phyloP scores from a whole-genome alignment of 2,888 invertebrate species.

The Agrochola macilenta region DNA sequence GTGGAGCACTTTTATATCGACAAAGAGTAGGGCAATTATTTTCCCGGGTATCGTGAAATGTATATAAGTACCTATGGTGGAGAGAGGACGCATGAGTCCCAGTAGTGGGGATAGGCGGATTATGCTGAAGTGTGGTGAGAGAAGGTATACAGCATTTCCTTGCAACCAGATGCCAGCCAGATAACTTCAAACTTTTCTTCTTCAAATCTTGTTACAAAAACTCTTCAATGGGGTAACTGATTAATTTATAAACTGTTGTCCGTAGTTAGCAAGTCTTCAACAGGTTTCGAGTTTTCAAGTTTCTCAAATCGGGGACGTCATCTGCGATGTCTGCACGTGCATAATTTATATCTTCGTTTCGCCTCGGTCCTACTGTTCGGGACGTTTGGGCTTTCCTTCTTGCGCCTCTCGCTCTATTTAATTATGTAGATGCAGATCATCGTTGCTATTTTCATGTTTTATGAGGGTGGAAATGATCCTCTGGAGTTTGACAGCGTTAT shows the following conservation, averaged over 20 bases:
- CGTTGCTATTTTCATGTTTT: constrained; percentile 76
- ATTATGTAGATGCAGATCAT: constrained; percentile 83
- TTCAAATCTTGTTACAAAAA: not conserved
- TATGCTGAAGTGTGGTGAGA: not conserved
- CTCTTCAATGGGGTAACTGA: not conserved
- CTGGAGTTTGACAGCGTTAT: constrained; percentile 66
- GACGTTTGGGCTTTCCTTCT: constrained; percentile 54
- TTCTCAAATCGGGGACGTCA: constrained; percentile 74
- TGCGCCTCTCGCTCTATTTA: constrained; percentile 72
- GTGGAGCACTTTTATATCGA: not conserved
- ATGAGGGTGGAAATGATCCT: constrained; percentile 69
- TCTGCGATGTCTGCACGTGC: constrained; percentile 79
- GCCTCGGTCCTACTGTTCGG: constrained; percentile 50
- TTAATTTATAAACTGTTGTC: constrained; percentile 62
- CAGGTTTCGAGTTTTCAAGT: constrained; percentile 80
- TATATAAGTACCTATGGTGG: not conserved
- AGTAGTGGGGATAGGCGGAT: no score
- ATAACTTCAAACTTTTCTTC: not conserved
- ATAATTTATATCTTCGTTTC: constrained; percentile 82
- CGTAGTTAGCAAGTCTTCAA: constrained; percentile 79
- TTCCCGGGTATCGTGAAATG: not conserved
- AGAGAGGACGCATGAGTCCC: no score
- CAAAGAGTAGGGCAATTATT: not conserved
- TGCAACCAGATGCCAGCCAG: not conserved
- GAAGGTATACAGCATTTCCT: no score